Conservation (phyloP, 1,140 invertebrate genomes). For the Pemphigus obesinymphae region DNA sequence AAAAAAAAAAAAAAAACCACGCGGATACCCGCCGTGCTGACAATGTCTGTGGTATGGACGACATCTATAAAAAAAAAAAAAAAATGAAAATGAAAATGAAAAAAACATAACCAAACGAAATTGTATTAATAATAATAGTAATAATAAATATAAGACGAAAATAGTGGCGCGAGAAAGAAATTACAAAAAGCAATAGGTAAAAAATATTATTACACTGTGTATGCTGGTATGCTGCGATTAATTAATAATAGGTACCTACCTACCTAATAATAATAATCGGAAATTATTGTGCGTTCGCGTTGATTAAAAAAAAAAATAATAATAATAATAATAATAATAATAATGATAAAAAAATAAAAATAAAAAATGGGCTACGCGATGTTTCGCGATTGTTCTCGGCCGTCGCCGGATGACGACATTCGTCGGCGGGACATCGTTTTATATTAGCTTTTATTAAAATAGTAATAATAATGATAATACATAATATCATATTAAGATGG, state of each 20-base stretch:
- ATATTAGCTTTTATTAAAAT: conserved; percentile 40
- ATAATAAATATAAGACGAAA: conserved; percentile 3
- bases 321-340: no score
- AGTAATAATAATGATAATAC: no score
- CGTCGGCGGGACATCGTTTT: conserved; percentile 31
- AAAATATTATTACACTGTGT: no score
- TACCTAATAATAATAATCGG: conserved; percentile 6
- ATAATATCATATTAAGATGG: conserved; percentile 19
- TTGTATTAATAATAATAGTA: not conserved
- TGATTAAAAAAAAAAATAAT: conserved; percentile 6
- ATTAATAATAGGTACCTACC: no score
- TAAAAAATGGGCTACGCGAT: conserved; percentile 24
- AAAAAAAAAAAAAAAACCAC: conserved; percentile 1
- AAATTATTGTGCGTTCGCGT: not conserved
- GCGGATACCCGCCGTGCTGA: conserved; percentile 33
- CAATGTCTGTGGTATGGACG: conserved; percentile 34
- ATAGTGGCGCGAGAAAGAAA: conserved; percentile 13
- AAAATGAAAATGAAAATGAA: not conserved
- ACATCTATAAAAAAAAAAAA: conserved; percentile 5
- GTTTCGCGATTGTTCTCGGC: conserved; percentile 29
- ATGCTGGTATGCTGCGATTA: no score
- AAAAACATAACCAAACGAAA: no score
- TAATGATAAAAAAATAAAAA: conserved; percentile 29
- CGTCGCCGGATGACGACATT: conserved; percentile 20
- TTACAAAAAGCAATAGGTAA: conserved; percentile 26